Conservation (phyloP, 2,888 invertebrate species). For the Tethea ocularis region DNA sequence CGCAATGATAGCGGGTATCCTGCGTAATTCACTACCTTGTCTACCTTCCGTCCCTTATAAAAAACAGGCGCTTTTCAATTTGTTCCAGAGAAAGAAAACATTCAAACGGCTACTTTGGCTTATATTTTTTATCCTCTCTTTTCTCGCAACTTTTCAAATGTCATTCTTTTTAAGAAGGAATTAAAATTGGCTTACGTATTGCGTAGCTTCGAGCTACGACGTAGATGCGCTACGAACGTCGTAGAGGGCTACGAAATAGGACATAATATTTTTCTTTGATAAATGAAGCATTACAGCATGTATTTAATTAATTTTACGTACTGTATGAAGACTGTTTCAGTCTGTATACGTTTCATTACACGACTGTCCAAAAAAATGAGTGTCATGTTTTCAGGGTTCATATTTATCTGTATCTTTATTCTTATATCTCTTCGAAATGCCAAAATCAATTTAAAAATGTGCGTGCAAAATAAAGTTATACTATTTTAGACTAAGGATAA, state of each 20-base stretch:
- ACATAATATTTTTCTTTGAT: background rate
- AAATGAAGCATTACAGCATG: background rate
- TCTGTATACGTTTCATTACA: too few species aligned
- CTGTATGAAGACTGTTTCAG: too few species aligned
- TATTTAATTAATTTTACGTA: too few species aligned
- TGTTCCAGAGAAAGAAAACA: conserved; percentile 58
- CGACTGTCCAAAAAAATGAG: too few species aligned
- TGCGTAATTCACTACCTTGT: conserved; percentile 47
- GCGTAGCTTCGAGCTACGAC: background rate
- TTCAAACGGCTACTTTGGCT: conserved; percentile 38
- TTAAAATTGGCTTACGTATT: background rate
- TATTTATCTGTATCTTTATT: too few species aligned
- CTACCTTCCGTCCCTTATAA: conserved; percentile 39
- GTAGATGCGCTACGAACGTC: background rate
- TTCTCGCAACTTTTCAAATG: background rate
- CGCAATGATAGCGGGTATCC: conserved; percentile 37
- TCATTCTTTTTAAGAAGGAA: conserved; percentile 3
- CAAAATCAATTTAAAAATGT: too few species aligned
- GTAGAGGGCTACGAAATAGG: background rate
- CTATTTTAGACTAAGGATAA: too few species aligned
- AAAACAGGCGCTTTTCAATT: conserved; percentile 65
- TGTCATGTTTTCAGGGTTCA: too few species aligned
- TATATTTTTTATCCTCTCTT: background rate
- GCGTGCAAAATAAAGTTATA: too few species aligned
- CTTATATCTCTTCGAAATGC: too few species aligned